phyloP scores from a whole-genome alignment of 2,888 invertebrate genomes.

The Biston stratarius region DNA sequence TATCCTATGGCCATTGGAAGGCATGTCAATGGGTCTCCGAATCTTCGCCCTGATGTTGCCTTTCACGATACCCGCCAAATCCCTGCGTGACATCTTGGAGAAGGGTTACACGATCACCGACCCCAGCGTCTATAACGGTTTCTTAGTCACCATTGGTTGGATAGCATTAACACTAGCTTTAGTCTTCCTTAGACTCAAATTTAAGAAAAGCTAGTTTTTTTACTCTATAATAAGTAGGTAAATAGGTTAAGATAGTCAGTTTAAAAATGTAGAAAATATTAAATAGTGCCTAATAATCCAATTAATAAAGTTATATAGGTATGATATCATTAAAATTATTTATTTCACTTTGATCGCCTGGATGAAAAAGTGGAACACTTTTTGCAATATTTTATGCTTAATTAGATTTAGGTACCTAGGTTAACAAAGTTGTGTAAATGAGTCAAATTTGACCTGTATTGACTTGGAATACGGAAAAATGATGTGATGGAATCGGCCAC shows the following conservation, averaged over 20 bases:
- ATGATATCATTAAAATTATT: background rate
- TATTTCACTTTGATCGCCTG: background rate
- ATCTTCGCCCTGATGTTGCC: constrained; percentile 90
- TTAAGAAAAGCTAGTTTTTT: constrained; percentile 63
- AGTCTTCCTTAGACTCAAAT: constrained; percentile 82
- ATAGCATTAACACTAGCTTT: constrained; percentile 84
- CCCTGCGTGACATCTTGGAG: constrained; percentile 91
- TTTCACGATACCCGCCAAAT: constrained; percentile 92
- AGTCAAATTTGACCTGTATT: background rate
- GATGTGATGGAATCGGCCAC: no score
- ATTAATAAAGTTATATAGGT: background rate
- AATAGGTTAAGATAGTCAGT: background rate
- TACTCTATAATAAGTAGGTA: background rate
- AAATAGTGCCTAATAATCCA: background rate
- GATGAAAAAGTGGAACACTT: background rate
- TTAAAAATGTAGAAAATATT: background rate
- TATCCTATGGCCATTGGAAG: constrained; percentile 89
- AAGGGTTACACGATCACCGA: constrained; percentile 91
- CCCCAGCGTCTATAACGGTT: constrained; percentile 90
- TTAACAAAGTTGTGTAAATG: background rate
- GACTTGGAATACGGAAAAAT: no score
- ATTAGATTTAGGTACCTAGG: background rate
- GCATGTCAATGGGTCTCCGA: constrained; percentile 87
- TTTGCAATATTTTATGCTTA: background rate
- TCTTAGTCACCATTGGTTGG: constrained; percentile 89